Base-by-base conservation (phyloP, 2,888 invertebrate species). In the Synanthedon formicaeformis region DNA sequence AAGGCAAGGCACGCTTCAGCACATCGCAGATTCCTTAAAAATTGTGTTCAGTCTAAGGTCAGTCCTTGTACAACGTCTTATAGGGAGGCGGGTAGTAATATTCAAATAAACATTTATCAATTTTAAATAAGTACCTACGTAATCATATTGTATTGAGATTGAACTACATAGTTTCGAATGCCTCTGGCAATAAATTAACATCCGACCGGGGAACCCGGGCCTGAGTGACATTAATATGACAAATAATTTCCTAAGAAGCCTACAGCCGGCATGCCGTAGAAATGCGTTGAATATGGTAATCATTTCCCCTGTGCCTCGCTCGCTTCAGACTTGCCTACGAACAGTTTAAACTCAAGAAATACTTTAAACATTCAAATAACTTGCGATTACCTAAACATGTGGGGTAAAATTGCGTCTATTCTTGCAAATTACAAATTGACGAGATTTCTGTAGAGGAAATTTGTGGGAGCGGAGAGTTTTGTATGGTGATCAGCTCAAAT, bases 161-260 rank as follows among this genome's bases (percentile, higher is more conserved):
- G 64, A 64, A 65, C 71, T 64, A 69, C 67, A 34, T 34, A 34
- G 34, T 68, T 62, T 60, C 62, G 65, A 71, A 70, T 73, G 68
- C 74, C 73, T 66, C 61, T 50, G 70, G 71, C 72, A 64, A 70
- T 83, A 78, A 75, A 81, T 81, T 80, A 84, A 74, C 75, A 78
- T 77, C 72, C 63, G 65, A 64, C 71, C 69, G 72, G 66, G 75
- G 75, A 80, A 78, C 74, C 76, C 73, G 65, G 65, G 65, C 62
- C 56, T 60, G 74, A 81, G 75, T 82, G 84, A 85, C 84, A 78
- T 84, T 84, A 84, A 84, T 84, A 81, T 84, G 84, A 84, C 82
- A 84, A 84, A 84, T 82, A 80, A 83, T 83, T 83, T 80, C 78
- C 78, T 74, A 66, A 66, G 69, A 71, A 77, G 83, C 80, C 81